phyloP scores from a whole-genome alignment of 2,888 invertebrate genomes.

The Cosmorhoe ocellata region DNA sequence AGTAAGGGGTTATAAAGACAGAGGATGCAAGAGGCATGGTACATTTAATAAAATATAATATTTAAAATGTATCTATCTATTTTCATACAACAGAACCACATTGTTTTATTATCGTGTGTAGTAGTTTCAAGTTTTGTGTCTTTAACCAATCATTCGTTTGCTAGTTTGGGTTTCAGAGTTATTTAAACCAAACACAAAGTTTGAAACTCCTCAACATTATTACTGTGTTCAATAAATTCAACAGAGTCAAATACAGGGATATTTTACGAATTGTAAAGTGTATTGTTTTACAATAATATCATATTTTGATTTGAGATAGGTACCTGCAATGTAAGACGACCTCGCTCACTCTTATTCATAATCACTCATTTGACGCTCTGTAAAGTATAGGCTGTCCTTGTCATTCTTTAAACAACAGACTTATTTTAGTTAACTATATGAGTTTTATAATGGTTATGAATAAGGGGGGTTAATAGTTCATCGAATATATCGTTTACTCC shows the following conservation, averaged over 20 bases:
- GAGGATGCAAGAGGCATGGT: constrained; percentile 55
- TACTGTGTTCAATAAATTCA: constrained; percentile 75
- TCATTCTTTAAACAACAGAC: too few species aligned
- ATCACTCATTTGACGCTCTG: too few species aligned
- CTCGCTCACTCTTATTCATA: constrained; percentile 11
- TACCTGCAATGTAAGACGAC: constrained; percentile 36
- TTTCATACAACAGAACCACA: constrained; percentile 71
- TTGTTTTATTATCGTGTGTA: constrained; percentile 53
- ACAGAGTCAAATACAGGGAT: constrained; percentile 82
- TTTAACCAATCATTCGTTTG: background rate
- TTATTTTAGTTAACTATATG: too few species aligned
- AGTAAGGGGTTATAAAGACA: constrained; percentile 33
- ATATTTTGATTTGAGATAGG: constrained; percentile 46
- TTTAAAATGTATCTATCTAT: constrained; percentile 68
- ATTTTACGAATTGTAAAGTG: constrained; percentile 71
- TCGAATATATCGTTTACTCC: constrained; percentile 36
- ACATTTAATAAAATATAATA: constrained; percentile 45
- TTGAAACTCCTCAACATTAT: constrained; percentile 61
- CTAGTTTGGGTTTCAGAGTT: background rate
- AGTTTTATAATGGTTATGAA: too few species aligned
- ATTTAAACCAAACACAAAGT: constrained; percentile 34
- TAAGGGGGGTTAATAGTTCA: constrained; percentile 36
- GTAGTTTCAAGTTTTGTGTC: constrained; percentile 54
- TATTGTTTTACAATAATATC: constrained; percentile 56
- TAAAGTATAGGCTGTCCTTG: too few species aligned